Evolutionary conservation across 2,797 vertebrate genomes (phyloP).

Genomic region (Carcharodon carcharias): DNA sequence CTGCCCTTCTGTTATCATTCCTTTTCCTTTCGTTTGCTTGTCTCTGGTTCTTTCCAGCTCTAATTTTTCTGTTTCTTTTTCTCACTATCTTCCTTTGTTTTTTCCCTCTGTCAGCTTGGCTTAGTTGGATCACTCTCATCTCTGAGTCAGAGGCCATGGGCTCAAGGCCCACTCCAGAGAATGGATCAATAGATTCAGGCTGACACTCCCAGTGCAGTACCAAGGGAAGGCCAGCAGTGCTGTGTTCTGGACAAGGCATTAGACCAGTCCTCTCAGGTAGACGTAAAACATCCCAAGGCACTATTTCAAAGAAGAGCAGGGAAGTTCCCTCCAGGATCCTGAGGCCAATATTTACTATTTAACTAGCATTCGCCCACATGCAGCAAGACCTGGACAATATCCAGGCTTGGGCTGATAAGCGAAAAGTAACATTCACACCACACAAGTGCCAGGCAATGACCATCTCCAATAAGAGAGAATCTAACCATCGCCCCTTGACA

Average conservation of each 20-base stretch:
- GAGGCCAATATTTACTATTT: background rate
- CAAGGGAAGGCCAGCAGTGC: no score
- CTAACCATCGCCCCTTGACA: no score
- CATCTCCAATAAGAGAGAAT: no score
- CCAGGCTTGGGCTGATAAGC: no score
- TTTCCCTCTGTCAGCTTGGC: background rate
- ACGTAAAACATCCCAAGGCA: no score
- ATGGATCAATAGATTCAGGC: background rate
- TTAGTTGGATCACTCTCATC: background rate
- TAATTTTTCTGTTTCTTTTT: no score
- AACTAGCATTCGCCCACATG: background rate
- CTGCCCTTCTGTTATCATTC: background rate
- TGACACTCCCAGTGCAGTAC: background rate
- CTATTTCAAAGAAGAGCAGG: background rate
- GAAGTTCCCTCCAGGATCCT: background rate
- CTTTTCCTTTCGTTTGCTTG: background rate
- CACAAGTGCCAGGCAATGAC: no score
- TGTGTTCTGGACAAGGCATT: no score
- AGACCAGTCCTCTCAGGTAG: background rate
- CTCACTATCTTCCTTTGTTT: background rate
- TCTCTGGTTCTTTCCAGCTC: background rate
- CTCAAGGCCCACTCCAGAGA: background rate
- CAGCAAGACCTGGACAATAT: no score
- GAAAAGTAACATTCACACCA: no score
- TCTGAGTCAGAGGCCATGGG: background rate